These are phyloP conservation scores for Pseudomyrmex cubaensis DNA, from an alignment of 1,140 invertebrate species.

Conservation along the genomic window DNA sequence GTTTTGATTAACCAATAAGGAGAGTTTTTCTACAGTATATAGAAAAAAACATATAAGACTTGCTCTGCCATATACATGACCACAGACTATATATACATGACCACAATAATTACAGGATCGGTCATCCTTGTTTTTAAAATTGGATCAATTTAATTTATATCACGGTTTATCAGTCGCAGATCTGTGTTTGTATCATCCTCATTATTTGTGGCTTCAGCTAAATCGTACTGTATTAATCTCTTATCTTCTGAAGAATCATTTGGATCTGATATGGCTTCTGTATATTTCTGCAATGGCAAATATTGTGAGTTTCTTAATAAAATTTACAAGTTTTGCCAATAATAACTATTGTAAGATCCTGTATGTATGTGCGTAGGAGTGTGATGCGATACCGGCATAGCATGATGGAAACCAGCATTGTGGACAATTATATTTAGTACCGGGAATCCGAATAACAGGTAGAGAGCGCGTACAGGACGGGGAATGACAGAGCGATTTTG, in stretches of 20 bases:
- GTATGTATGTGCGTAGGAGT: no score
- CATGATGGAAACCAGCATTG: no score
- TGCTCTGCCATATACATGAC: slow-evolving; percentile 79
- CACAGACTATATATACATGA: slow-evolving; percentile 80
- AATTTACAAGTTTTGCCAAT: background rate
- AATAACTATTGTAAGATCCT: no score
- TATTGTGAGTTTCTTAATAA: background rate
- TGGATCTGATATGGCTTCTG: slow-evolving; percentile 31
- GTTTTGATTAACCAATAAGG: no score
- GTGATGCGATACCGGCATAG: no score
- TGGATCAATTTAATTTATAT: slow-evolving; percentile 84
- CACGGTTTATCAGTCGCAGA: slow-evolving; percentile 70
- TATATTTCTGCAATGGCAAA: slow-evolving; percentile 43
- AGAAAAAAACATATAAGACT: slow-evolving; percentile 81
- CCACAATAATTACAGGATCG: slow-evolving; percentile 86
- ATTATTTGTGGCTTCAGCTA: slow-evolving; percentile 31
- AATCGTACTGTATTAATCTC: slow-evolving; percentile 64
- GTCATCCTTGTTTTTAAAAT: slow-evolving; percentile 85
- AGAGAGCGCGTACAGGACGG: no score
- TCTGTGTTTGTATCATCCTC: slow-evolving; percentile 70
- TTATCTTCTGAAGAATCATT: slow-evolving; percentile 52
- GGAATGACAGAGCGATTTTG: no score
- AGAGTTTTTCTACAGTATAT: no score
- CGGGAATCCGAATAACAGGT: no score
- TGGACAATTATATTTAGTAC: no score